Base-by-base conservation (phyloP, 2,797 vertebrate genomes). In the Zalophus californianus region DNA sequence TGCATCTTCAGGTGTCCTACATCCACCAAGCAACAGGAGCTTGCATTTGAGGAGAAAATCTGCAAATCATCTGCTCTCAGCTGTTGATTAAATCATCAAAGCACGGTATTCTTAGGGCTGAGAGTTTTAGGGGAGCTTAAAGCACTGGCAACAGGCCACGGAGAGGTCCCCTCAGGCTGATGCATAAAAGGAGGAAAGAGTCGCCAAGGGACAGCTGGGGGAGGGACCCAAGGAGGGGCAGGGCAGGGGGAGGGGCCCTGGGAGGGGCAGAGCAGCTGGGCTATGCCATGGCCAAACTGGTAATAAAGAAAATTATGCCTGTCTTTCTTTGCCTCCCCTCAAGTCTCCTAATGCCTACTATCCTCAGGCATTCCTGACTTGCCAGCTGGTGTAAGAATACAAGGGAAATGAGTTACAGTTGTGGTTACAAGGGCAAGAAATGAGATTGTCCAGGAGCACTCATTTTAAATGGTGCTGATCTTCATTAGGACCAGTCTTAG, bases 71-170 rank as follows among this genome's bases (percentile, higher is more conserved):
- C 73, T 44, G n/a, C 78, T 86, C 56, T 95, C 1, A 29, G 38
- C 73, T 79, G 44, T n/a, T 73, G 54, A 92, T 62, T 73, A 88
- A 80, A 84, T 95, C 70, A 92, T 88, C 80, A 82, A 66, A 90
- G 77, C 66, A 35, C n/a, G 7, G 14, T 66, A 84, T 52, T 85
- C 86, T 94, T 44, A 72, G 35, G 60, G 54, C 54, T 86, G 62
- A 92, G 44, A 38, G 48, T 68, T 93, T 84, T 32, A 68, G 41
- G 44, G 66, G 50, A 44, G 84, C 62, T 38, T 38, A 86, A 68
- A 83, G 12, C 23, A 38, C 16, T 60, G 88, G 16, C n/a, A 68
- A 89, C 0, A 87, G 29, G 70, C 15, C 58, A 52, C 2, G 6
- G 44, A 91, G 68, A 84, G 60, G 64, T 77, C 9, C 70, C 72